phyloP scores from a whole-genome alignment of 2,797 vertebrate species.

The Rhodeus uyekii region DNA sequence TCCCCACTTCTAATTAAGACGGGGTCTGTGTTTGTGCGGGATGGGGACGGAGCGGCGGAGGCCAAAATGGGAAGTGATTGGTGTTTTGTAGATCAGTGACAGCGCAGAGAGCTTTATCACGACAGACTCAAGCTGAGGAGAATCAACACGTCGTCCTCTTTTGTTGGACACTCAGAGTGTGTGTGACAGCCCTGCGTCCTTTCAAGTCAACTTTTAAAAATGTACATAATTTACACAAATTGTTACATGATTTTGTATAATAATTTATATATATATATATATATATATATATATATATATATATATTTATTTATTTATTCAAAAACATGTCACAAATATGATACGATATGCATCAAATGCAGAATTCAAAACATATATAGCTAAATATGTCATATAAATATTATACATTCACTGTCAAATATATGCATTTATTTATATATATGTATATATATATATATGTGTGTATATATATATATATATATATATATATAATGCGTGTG shows the following conservation, averaged over 20 bases:
- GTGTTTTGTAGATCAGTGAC: conserved; percentile 39
- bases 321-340: too few relatives aligned
- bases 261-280: background rate
- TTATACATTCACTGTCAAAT: too few relatives aligned
- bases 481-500: too few relatives aligned
- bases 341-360: too few relatives aligned
- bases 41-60: conserved; percentile 58
- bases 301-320: background rate
- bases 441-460: too few relatives aligned
- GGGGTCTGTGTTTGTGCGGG: conserved; percentile 71
- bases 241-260: too few relatives aligned
- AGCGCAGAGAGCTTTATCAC: conserved; percentile 42
- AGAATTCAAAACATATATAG: too few relatives aligned
- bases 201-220: background rate
- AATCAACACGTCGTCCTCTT: conserved; percentile 23
- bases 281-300: background rate
- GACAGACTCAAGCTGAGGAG: conserved; percentile 35
- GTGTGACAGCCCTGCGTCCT: background rate
- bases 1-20: conserved; percentile 74
- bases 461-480: too few relatives aligned
- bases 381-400: too few relatives aligned
- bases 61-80: conserved; percentile 49
- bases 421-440: too few relatives aligned
- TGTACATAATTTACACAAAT: too few relatives aligned
- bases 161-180: background rate